A percentile compares a stretch with the other conserved stretches of the same genome.
Conservation (phyloP, 2,797 vertebrate genomes). For the Helarctos malayanus region DNA sequence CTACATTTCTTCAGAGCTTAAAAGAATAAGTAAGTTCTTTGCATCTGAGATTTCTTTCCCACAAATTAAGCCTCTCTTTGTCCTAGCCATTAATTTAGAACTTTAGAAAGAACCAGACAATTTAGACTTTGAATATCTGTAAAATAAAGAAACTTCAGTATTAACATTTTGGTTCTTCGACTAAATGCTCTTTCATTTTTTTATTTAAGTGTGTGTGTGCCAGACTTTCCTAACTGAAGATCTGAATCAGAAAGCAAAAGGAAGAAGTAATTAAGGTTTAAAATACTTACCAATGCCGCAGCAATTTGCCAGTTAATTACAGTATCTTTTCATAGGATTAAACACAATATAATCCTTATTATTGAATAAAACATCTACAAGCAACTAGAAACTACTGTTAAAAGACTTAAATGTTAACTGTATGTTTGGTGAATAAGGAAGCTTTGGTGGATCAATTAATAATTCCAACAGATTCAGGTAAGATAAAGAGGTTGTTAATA, state of each 20-base stretch:
- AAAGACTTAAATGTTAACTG: conserved; percentile 82
- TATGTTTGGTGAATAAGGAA: conserved; percentile 81
- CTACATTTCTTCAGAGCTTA: conserved; percentile 89
- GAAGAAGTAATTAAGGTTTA: conserved; percentile 86
- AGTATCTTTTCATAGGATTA: conserved; percentile 86
- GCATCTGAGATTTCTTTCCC: conserved; percentile 71
- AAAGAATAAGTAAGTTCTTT: conserved; percentile 82
- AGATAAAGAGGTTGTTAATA: conserved; percentile 35
- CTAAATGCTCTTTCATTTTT: conserved; percentile 63
- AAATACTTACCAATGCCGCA: conserved; percentile 85
- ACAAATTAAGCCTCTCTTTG: conserved; percentile 57
- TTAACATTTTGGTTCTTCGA: conserved; percentile 64
- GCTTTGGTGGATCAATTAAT: conserved; percentile 74
- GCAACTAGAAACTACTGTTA: conserved; percentile 82
- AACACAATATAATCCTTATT: conserved; percentile 82
- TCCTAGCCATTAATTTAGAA: conserved; percentile 64
- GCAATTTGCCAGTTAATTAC: conserved; percentile 89
- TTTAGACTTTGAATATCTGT: conserved; percentile 74
- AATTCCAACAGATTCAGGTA: conserved; percentile 66
- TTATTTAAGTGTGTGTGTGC: conserved; percentile 48
- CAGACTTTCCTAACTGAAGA: conserved; percentile 63
- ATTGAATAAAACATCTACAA: conserved; percentile 85
- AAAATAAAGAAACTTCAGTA: conserved; percentile 70
- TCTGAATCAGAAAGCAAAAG: conserved; percentile 82
- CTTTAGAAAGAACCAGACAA: conserved; percentile 70